These are phyloP conservation scores for Stomorhina lunata DNA, from an alignment of 2,888 invertebrate species.

Conservation along the genomic window DNA sequence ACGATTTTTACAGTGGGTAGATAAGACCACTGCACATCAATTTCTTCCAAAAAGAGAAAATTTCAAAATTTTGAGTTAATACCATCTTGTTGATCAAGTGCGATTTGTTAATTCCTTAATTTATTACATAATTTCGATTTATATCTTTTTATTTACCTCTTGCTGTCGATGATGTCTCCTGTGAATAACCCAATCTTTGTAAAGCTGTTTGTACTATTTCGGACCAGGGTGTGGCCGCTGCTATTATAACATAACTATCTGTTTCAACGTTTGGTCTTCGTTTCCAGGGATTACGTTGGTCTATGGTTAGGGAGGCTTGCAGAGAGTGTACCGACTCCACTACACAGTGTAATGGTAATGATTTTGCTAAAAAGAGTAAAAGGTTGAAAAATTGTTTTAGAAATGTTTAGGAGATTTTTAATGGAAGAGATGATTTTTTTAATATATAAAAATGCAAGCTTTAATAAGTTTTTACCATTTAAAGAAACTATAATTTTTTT, in stretches of 20 bases:
- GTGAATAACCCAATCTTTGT: constrained; percentile 93
- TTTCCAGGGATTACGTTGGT: constrained; percentile 84
- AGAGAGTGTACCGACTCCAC: constrained; percentile 91
- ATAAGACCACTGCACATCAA: too few species aligned
- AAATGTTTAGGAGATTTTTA: background rate
- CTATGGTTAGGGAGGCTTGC: constrained; percentile 81
- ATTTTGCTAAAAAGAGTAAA: constrained; percentile 82
- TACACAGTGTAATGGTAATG: constrained; percentile 96
- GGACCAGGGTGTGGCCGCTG: constrained; percentile 93
- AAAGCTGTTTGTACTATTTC: constrained; percentile 95
- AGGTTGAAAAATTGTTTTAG: background rate
- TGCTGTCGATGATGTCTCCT: constrained; percentile 90
- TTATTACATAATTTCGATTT: too few species aligned
- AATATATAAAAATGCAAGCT: background rate
- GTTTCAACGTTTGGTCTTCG: constrained; percentile 90
- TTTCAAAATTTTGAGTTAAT: too few species aligned
- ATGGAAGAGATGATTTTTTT: background rate
- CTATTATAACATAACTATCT: constrained; percentile 98
- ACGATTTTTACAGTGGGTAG: too few species aligned
- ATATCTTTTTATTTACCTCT: constrained; percentile 82
- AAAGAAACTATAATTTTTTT: too few species aligned
- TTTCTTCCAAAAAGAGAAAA: too few species aligned
- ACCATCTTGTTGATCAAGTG: too few species aligned
- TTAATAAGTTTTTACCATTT: background rate
- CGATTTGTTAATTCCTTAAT: too few species aligned